These are phyloP conservation scores for Eubasilissa splendida DNA, from an alignment of 2,888 invertebrate species.

Conservation along the genomic window DNA sequence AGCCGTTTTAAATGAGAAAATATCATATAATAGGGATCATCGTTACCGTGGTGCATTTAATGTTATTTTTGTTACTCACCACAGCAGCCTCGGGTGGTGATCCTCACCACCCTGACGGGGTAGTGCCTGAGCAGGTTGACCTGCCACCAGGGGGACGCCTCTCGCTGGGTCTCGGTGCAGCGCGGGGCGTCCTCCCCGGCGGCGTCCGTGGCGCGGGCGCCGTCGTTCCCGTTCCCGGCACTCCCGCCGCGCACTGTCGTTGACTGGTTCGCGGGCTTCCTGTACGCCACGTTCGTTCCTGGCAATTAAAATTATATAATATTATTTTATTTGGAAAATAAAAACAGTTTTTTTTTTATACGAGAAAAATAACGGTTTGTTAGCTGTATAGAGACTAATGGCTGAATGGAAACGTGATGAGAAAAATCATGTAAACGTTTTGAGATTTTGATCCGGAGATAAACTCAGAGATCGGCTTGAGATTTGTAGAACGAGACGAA, in stretches of 20 bases:
- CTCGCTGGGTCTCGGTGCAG: slow-evolving; percentile 91
- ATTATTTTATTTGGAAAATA: too few species aligned
- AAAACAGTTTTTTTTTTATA: too few species aligned
- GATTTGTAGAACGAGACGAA: too few species aligned
- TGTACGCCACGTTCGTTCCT: slow-evolving; percentile 88
- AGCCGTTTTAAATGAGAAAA: too few species aligned
- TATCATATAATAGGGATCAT: too few species aligned
- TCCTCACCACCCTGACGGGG: slow-evolving; percentile 87
- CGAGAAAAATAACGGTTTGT: too few species aligned
- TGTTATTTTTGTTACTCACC: slow-evolving; percentile 68
- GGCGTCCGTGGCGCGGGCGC: slow-evolving; percentile 86
- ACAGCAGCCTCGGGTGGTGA: slow-evolving; percentile 88
- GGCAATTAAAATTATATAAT: slow-evolving; percentile 59
- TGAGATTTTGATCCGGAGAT: too few species aligned
- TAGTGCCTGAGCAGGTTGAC: slow-evolving; percentile 89
- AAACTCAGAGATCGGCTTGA: too few species aligned
- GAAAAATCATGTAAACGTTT: too few species aligned
- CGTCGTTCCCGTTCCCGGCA: slow-evolving; percentile 90
- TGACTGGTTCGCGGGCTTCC: slow-evolving; percentile 93
- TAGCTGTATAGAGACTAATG: too few species aligned
- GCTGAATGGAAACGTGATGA: too few species aligned
- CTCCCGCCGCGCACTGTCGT: slow-evolving; percentile 89
- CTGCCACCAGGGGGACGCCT: slow-evolving; percentile 95
- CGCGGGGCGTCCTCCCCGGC: slow-evolving; percentile 89
- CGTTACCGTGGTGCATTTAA: too few species aligned